Evolutionary conservation across 2,113 vertebrate genomes (phyloP).

Genomic region (Corvus moneduloides): DNA sequence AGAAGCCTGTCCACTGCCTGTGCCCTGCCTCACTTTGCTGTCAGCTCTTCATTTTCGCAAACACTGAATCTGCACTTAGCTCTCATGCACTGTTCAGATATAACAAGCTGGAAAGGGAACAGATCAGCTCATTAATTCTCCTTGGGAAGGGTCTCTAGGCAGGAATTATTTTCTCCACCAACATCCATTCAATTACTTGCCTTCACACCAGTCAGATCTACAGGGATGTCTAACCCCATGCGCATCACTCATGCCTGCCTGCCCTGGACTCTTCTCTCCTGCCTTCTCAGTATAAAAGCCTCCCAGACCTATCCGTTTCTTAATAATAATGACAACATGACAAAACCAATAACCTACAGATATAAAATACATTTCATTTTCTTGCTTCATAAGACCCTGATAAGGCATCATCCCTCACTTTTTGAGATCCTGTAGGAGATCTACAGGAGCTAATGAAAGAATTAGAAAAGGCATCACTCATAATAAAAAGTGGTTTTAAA

Average conservation of each 20-base stretch:
- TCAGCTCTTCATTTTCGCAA: constrained; percentile 31
- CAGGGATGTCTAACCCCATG: constrained; percentile 42
- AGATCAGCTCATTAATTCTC: constrained; percentile 30
- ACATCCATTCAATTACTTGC: constrained; percentile 56
- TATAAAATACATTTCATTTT: constrained; percentile 44
- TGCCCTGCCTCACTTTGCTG: neutral
- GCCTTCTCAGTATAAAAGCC: constrained; percentile 18
- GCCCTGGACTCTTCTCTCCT: constrained; percentile 24
- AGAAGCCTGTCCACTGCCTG: constrained; percentile 3
- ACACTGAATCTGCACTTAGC: constrained; percentile 1
- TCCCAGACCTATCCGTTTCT: constrained; percentile 44
- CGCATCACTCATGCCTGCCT: constrained; percentile 58
- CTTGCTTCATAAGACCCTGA: constrained; percentile 34
- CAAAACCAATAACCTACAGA: constrained; percentile 63
- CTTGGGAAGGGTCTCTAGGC: constrained; percentile 60
- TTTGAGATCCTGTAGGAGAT: constrained; percentile 33
- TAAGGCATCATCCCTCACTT: neutral
- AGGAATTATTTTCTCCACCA: constrained; percentile 58
- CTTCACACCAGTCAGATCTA: constrained; percentile 61
- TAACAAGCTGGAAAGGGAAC: constrained; percentile 45
- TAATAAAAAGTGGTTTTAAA: constrained; percentile 29
- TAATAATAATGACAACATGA: constrained; percentile 62
- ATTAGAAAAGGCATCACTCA: neutral
- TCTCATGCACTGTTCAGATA: neutral
- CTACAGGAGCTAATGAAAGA: constrained; percentile 7